Evolutionary conservation across 2,797 vertebrate species (phyloP).

Genomic region (Geotrypetes seraphini): DNA sequence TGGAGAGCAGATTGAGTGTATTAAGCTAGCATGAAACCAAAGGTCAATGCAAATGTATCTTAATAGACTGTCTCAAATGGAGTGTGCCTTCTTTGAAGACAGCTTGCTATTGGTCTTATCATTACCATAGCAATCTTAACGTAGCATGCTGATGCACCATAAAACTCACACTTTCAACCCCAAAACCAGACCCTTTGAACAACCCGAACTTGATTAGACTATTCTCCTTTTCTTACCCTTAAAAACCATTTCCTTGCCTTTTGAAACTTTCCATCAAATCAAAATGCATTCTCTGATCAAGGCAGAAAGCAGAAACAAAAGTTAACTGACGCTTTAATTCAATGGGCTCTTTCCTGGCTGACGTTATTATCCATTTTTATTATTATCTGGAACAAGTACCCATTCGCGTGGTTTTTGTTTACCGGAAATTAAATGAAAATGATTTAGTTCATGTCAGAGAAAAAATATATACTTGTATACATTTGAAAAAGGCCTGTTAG

Average conservation of each 20-base stretch:
- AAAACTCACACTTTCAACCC: constrained; percentile 75
- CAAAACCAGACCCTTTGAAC: constrained; percentile 71
- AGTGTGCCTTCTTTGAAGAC: constrained; percentile 71
- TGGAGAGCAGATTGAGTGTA: constrained; percentile 54
- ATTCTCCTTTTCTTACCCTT: constrained; percentile 71
- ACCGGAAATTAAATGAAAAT: constrained; percentile 70
- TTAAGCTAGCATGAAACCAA: constrained; percentile 67
- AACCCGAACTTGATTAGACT: constrained; percentile 72
- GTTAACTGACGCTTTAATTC: constrained; percentile 59
- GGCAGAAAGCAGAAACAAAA: constrained; percentile 70
- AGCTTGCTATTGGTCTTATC: constrained; percentile 57
- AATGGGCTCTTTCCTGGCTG: constrained; percentile 56
- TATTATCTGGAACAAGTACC: constrained; percentile 64
- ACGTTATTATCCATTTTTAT: constrained; percentile 68
- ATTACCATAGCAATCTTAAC: constrained; percentile 74
- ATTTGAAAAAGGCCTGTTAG: constrained; percentile 78
- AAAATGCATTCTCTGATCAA: constrained; percentile 68
- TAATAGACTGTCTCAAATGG: constrained; percentile 74
- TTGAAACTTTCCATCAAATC: constrained; percentile 68
- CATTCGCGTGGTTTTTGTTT: constrained; percentile 68
- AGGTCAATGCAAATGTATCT: constrained; percentile 74
- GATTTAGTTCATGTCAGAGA: constrained; percentile 63
- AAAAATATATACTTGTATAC: constrained; percentile 71
- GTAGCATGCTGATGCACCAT: constrained; percentile 66
- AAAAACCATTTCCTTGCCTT: constrained; percentile 73